A percentile compares a stretch with the other conserved stretches of the same genome.
These are phyloP conservation scores for Eulemur coronatus DNA, from an alignment of 2,797 vertebrate species.

Conservation along the genomic window DNA sequence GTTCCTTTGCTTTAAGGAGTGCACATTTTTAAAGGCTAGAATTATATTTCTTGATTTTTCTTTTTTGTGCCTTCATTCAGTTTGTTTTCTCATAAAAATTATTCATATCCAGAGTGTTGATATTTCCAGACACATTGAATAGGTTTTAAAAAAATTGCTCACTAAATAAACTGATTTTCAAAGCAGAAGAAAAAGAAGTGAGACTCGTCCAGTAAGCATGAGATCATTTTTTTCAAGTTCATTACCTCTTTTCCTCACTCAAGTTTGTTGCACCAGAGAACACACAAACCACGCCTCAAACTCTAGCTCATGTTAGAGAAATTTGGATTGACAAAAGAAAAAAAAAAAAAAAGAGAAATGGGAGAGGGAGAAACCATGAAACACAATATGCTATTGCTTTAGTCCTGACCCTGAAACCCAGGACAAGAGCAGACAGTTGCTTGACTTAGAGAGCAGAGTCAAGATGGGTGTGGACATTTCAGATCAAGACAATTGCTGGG, in stretches of 20 bases:
- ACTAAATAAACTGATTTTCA: conserved; percentile 64
- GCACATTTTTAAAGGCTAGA: not conserved
- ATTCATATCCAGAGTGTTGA: conserved; percentile 14
- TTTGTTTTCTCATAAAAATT: conserved; percentile 53
- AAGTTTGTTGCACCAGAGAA: conserved; percentile 21
- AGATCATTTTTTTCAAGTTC: conserved; percentile 65
- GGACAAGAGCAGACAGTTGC: not conserved
- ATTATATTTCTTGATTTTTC: not conserved
- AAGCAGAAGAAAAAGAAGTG: conserved; percentile 55
- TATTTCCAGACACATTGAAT: conserved; percentile 24
- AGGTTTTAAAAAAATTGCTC: conserved; percentile 9
- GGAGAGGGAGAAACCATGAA: not conserved
- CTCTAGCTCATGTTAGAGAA: conserved; percentile 36
- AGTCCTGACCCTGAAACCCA: not conserved
- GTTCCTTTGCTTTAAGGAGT: conserved; percentile 29
- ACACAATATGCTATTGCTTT: not conserved
- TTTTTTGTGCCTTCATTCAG: not conserved
- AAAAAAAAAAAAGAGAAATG: not conserved
- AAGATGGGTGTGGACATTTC: not conserved
- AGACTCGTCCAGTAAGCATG: not conserved
- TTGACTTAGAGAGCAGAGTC: not conserved
- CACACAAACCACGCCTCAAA: conserved; percentile 51
- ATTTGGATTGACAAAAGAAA: conserved; percentile 15
- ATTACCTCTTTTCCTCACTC: conserved; percentile 34
- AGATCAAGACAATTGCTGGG: not conserved